phyloP scores from a whole-genome alignment of 2,113 vertebrate species.

The Anseranas semipalmata region DNA sequence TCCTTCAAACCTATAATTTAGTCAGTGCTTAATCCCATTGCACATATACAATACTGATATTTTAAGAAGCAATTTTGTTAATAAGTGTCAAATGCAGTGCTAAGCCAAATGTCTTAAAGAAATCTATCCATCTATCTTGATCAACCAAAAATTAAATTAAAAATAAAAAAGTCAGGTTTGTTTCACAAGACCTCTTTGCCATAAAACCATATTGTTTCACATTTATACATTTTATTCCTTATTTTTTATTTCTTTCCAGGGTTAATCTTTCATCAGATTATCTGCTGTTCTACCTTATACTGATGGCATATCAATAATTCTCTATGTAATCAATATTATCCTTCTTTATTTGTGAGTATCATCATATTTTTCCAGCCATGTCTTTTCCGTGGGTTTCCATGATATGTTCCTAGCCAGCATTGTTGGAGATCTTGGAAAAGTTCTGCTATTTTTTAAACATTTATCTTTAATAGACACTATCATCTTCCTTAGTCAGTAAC shows the following conservation, averaged over 20 bases:
- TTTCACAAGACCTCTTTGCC: not conserved
- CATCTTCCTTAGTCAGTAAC: not conserved
- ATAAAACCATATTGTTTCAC: not conserved
- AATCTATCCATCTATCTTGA: not conserved
- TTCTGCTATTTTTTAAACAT: not conserved
- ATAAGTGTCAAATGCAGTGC: not conserved
- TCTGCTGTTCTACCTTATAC: not conserved
- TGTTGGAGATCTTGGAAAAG: not conserved
- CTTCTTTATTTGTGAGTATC: not conserved
- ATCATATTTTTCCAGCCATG: not conserved
- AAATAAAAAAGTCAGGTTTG: not conserved
- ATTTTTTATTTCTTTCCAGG: not conserved
- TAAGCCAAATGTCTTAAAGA: not conserved
- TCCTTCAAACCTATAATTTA: not conserved
- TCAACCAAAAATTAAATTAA: not conserved
- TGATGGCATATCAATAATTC: not conserved
- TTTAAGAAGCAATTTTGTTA: not conserved
- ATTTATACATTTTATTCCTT: not conserved
- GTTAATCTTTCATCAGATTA: not conserved
- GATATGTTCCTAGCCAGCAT: not conserved
- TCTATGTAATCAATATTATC: not conserved
- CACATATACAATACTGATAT: rapidly evolving
- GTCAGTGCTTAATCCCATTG: not conserved
- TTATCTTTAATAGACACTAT: not conserved
- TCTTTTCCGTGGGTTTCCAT: not conserved